phyloP scores from a whole-genome alignment of 92 coral and sea anemone genomes.

The Anthopleura xanthogrammica region DNA sequence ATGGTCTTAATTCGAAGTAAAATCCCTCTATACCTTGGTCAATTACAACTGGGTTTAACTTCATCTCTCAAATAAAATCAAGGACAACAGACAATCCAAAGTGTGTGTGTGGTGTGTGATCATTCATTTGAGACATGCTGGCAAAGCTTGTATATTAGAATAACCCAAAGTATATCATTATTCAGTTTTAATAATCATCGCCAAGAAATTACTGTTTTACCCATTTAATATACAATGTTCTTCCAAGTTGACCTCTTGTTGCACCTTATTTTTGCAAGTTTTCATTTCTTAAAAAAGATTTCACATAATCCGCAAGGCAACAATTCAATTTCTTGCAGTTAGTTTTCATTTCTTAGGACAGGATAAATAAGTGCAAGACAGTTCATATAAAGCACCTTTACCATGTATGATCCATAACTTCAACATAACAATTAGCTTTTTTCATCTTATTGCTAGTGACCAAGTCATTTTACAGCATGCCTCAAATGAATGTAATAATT shows the following conservation, averaged over 20 bases:
- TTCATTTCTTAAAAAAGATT: too few species aligned
- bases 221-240: background rate
- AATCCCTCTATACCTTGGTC: background rate
- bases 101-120: background rate
- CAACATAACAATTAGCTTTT: too few species aligned
- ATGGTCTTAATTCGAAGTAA: background rate
- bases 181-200: background rate
- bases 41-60: conserved; percentile 6
- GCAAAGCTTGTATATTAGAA: background rate
- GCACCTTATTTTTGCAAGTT: too few species aligned
- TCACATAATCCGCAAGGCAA: too few species aligned
- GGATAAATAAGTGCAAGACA: too few species aligned
- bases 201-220: background rate
- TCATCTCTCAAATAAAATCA: background rate
- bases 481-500: background rate
- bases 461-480: conserved; percentile 2
- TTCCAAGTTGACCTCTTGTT: background rate
- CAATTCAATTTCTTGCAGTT: too few species aligned
- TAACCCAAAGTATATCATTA: too few species aligned
- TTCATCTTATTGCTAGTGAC: too few species aligned
- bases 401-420: too few species aligned
- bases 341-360: too few species aligned
- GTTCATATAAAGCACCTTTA: too few species aligned
- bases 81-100: background rate
- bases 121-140: conserved; percentile 1